These are phyloP conservation scores for Argopecten irradians DNA, from an alignment of 1,140 invertebrate species.

Conservation along the genomic window DNA sequence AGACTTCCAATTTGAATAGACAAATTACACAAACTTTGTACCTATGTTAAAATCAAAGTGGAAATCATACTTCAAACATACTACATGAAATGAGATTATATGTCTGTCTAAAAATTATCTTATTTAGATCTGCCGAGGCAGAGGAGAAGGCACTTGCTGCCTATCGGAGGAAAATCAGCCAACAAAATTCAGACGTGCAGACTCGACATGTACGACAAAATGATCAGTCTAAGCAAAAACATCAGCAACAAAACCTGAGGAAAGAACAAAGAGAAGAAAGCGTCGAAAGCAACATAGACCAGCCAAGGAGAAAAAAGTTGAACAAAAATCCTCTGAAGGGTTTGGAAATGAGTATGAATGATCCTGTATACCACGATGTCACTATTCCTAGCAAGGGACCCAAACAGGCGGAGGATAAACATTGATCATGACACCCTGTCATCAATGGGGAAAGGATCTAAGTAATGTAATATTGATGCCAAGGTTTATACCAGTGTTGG, in stretches of 20 bases:
- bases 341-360: slow-evolving; percentile 13
- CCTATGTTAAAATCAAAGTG: no score
- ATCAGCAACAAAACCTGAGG: background rate
- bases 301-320: background rate
- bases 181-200: background rate
- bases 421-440: no score
- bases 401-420: background rate
- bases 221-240: background rate
- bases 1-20: no score
- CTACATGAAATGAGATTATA: no score
- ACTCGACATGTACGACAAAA: background rate
- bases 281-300: background rate
- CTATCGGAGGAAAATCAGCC: background rate
- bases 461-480: no score
- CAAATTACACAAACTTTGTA: no score
- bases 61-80: no score
- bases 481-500: no score
- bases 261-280: background rate
- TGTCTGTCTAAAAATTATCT: no score
- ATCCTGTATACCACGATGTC: background rate
- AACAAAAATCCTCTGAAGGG: background rate
- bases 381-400: background rate
- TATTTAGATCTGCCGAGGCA: background rate
- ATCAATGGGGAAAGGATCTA: no score
- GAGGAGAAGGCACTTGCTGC: background rate